These are phyloP conservation scores for Penaeus chinensis DNA, from an alignment of 1,140 invertebrate species.

Conservation along the genomic window DNA sequence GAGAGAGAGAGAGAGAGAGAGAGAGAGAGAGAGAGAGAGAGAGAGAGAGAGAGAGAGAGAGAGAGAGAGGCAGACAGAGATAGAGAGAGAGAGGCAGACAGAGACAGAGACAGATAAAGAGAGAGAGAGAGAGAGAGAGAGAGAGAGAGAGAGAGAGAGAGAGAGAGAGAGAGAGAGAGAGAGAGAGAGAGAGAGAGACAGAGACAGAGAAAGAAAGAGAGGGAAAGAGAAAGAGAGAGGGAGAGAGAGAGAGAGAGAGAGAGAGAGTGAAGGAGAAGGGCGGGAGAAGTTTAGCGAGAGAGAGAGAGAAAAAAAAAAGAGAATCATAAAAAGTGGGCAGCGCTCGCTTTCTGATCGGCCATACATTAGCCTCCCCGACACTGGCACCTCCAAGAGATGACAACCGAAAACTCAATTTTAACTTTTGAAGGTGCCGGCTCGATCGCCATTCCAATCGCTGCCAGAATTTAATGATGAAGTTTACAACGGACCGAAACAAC, in stretches of 20 bases:
- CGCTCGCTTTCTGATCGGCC: conserved; percentile 40
- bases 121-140: not conserved
- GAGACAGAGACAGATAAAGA: not conserved
- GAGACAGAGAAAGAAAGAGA: too few species aligned
- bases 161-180: too few species aligned
- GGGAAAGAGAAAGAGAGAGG: too few species aligned
- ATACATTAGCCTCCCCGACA: conserved; percentile 45
- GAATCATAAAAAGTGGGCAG: conserved; percentile 26
- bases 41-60: not conserved
- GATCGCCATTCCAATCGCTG: conserved; percentile 44
- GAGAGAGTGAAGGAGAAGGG: not conserved
- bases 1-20: not conserved
- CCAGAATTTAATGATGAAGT: conserved; percentile 55
- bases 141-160: too few species aligned
- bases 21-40: not conserved
- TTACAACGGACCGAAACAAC: conserved; percentile 49
- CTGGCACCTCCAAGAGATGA: conserved; percentile 32
- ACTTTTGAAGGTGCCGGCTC: conserved; percentile 39
- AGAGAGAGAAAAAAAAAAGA: not conserved
- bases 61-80: not conserved
- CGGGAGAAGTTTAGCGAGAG: not conserved
- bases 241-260: not conserved
- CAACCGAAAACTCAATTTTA: conserved; percentile 52
- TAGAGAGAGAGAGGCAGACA: not conserved
- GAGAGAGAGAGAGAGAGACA: too few species aligned